A percentile compares a stretch with the other conserved stretches of the same genome.
phyloP scores from a whole-genome alignment of 92 coral and sea anemone species.

The Parazoanthus atlanticus region DNA sequence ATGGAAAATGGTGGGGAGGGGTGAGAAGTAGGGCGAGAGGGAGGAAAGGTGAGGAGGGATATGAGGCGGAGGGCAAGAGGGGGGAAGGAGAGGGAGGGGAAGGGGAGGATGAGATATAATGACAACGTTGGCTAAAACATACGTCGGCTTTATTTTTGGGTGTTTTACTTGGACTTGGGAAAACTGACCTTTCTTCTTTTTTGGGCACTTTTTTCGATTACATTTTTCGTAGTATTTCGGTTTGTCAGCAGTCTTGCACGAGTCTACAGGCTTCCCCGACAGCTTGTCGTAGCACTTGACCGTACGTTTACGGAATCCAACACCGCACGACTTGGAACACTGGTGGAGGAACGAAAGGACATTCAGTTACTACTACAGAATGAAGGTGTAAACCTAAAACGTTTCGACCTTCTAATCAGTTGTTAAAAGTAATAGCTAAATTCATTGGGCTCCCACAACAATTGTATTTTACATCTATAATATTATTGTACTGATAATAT shows the following conservation, averaged over 20 bases:
- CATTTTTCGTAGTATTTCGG: slow-evolving; percentile 77
- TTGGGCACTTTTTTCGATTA: slow-evolving; percentile 69
- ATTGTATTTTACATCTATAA: too few relatives aligned
- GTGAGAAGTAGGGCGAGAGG: too few relatives aligned
- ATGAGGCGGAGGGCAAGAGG: neutral
- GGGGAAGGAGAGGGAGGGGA: neutral
- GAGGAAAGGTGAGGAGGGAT: too few relatives aligned
- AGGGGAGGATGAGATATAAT: neutral
- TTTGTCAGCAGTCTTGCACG: slow-evolving; percentile 60
- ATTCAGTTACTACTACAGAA: neutral
- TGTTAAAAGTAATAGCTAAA: too few relatives aligned
- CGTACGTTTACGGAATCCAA: slow-evolving; percentile 75
- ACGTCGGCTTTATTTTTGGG: neutral
- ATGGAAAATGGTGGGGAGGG: neutral
- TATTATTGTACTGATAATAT: too few relatives aligned
- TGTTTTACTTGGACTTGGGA: too few relatives aligned
- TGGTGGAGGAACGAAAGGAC: slow-evolving; percentile 26
- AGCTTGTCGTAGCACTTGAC: slow-evolving; percentile 75
- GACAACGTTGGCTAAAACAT: neutral
- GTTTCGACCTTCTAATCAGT: too few relatives aligned
- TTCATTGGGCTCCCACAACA: too few relatives aligned
- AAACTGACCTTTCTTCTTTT: slow-evolving; percentile 50
- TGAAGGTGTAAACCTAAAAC: too few relatives aligned
- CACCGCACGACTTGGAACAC: slow-evolving; percentile 92
- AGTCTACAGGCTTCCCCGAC: slow-evolving; percentile 60